Percentiles rank a stretch among this genome's conserved stretches.
phyloP scores from a whole-genome alignment of 53 echinoderm and acorn worm genomes.

The Apostichopus leukothele region DNA sequence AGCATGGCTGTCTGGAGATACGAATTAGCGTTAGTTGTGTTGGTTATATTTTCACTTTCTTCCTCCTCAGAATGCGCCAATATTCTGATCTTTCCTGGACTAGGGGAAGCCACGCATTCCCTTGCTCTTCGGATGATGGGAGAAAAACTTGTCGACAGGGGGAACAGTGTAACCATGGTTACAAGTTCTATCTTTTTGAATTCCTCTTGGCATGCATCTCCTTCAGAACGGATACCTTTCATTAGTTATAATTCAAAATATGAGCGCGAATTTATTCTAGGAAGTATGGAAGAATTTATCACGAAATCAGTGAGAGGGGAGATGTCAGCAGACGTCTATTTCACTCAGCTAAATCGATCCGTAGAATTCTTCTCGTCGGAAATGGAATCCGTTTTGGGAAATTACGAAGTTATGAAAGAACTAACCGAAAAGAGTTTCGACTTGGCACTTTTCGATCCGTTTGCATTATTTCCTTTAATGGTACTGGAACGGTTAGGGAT shows the following conservation, averaged over 20 bases:
- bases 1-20: too few relatives aligned
- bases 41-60: background rate
- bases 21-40: too few relatives aligned
- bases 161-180: constrained; percentile 43
- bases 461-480: constrained; percentile 33
- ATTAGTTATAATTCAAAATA: background rate
- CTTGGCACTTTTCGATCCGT: constrained; percentile 30
- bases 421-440: constrained; percentile 1
- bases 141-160: constrained; percentile 38
- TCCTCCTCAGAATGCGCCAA: constrained; percentile 1
- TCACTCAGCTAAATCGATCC: constrained; percentile 7
- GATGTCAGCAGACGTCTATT: constrained; percentile 20
- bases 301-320: constrained; percentile 30
- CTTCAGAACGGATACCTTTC: constrained; percentile 30
- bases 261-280: constrained; percentile 34
- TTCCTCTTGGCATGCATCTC: constrained; percentile 42
- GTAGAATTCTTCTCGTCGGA: constrained; percentile 14
- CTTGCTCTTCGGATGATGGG: constrained; percentile 38
- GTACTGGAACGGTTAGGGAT: constrained; percentile 29
- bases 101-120: constrained; percentile 36
- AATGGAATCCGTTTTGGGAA: constrained; percentile 29
- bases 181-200: constrained; percentile 37
- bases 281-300: constrained; percentile 35
- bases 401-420: constrained; percentile 22
- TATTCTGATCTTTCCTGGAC: constrained; percentile 41